Percentiles rank a stretch among this genome's conserved stretches.
Conservation (phyloP, 2,888 invertebrate species). For the Liposcelis brunnea region DNA sequence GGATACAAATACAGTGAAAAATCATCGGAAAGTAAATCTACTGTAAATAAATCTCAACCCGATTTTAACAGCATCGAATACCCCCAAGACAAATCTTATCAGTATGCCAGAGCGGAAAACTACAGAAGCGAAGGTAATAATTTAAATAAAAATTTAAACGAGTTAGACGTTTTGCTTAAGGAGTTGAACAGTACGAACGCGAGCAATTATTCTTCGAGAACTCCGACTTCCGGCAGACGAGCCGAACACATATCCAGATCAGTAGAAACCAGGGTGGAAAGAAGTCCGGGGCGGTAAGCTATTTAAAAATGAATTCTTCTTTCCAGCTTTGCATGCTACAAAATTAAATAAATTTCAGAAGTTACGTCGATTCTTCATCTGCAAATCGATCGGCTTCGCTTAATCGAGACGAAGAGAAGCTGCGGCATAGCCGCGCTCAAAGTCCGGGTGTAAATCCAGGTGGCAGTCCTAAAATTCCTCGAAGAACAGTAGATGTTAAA, state of each 20-base stretch:
- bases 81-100: neutral
- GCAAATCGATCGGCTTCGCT: too few species aligned
- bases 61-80: neutral
- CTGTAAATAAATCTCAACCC: neutral
- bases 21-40: neutral
- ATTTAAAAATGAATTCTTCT: too few species aligned
- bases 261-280: conserved; percentile 1
- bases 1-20: conserved; percentile 15
- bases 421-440: too few species aligned
- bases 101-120: neutral
- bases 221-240: neutral
- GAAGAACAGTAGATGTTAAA: neutral
- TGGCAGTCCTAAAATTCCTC: conserved; percentile 1
- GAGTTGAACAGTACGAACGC: neutral
- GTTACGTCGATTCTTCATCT: too few species aligned
- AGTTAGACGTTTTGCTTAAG: neutral
- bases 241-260: conserved; percentile 4
- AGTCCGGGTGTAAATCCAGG: too few species aligned
- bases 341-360: too few species aligned
- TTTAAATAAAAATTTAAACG: conserved; percentile 6
- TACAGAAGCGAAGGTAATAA: neutral
- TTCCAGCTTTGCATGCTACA: too few species aligned
- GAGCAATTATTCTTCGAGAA: neutral
- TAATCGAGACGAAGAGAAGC: too few species aligned
- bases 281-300: neutral